Base-by-base conservation (phyloP, 2,888 invertebrate species). In the Brachypalpus laphriformis region DNA sequence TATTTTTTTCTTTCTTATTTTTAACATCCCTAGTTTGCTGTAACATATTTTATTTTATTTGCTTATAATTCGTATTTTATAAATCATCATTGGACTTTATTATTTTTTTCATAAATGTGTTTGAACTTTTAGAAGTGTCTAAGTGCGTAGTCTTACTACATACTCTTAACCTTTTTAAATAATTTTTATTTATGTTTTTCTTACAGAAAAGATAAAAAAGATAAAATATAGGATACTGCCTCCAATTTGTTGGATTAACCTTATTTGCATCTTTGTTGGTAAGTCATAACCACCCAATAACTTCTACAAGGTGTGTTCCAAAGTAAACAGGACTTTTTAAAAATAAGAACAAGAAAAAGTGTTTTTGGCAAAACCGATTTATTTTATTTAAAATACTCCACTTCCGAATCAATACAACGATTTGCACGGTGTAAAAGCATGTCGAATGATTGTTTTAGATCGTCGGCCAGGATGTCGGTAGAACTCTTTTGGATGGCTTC, bases 161-260 rank as follows among this genome's bases (percentile, higher is more conserved):
- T n/a, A n/a, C n/a, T n/a, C n/a, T n/a, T n/a, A n/a, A n/a, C n/a
- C n/a, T n/a, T n/a, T n/a, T n/a, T 49, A 59, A 14, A 51, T 6
- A 34, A 22, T 25, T 40, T 28, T 34, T 51, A 8, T 63, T 28
- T 22, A 22, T 57, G 6, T 65, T 45, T 31, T 40, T 59, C 11
- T 85, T 85, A 6, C 80, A 85, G 83, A 28, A 85, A n/a, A n/a
- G n/a, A n/a, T n/a, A n/a, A 85, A 85, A 85, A 80, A 28, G 83
- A 85, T 49, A 85, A 75, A 28, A 80, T 71, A 70, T 85, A 78
- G 51, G 18, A 34, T 47, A 59, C 51, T 45, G 14, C 49, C 34
- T 31, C 8, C 51, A 18, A 14, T 28, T 54, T 54, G 72, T 49
- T 78, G 66, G 54, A 66, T 22, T 28, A 18, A 18, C 51, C 57